A percentile compares a stretch with the other conserved stretches of the same genome.
Evolutionary conservation across 35 echinoderm and acorn worm species (phyloP).

Genomic region (Ophioderma brevispina): DNA sequence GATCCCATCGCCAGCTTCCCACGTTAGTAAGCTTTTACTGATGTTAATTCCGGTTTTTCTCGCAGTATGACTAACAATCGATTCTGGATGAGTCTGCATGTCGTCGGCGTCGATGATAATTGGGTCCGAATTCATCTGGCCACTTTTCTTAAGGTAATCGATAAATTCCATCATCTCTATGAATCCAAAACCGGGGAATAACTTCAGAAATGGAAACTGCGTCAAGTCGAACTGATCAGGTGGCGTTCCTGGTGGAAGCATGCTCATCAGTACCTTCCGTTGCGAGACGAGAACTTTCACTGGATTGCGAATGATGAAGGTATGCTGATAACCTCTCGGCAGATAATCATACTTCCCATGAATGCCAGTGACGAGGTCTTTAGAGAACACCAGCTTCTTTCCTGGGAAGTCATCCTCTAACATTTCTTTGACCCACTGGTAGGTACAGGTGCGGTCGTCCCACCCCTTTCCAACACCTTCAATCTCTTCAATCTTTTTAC

Average conservation of each 20-base stretch:
- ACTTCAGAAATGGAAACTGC: neutral
- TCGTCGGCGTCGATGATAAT: slow-evolving; percentile 49
- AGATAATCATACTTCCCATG: slow-evolving; percentile 35
- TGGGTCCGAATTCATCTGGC: slow-evolving; percentile 12
- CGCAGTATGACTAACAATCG: slow-evolving; percentile 23
- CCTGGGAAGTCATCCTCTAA: slow-evolving; percentile 13
- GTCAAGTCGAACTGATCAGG: neutral
- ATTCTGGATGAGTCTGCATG: slow-evolving; percentile 21
- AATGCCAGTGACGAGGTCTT: slow-evolving; percentile 55
- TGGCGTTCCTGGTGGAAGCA: neutral
- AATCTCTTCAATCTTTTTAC: neutral
- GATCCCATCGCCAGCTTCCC: slow-evolving; percentile 31
- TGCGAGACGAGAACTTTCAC: slow-evolving; percentile 26
- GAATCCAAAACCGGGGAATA: neutral
- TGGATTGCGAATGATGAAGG: slow-evolving; percentile 62
- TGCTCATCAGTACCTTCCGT: neutral
- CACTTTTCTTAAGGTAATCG: neutral
- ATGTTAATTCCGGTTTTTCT: slow-evolving; percentile 4
- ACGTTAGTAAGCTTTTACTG: slow-evolving; percentile 15
- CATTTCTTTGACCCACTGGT: neutral
- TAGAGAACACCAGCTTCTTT: slow-evolving; percentile 56
- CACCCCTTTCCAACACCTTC: neutral
- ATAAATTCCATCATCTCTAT: slow-evolving; percentile 6
- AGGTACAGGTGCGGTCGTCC: neutral
- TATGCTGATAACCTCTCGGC: slow-evolving; percentile 50